Conservation (phyloP, 2,888 invertebrate genomes). For the Lamellibrachia columna region DNA sequence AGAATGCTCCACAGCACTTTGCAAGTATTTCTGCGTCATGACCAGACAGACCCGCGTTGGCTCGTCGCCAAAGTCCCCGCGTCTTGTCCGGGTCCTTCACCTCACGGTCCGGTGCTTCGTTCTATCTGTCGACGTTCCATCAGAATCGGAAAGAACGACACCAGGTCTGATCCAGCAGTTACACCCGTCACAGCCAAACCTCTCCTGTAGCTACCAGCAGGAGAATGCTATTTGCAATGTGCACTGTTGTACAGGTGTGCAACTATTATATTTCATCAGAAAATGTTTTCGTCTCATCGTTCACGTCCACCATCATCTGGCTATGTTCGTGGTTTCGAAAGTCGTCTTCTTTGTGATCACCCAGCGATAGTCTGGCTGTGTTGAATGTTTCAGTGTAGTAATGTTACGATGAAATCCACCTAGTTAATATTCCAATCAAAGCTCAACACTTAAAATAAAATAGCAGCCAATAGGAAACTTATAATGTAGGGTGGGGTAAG, state of each 20-base stretch:
- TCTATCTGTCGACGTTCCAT: background rate
- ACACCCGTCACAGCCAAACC: too few relatives aligned
- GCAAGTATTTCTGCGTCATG: background rate
- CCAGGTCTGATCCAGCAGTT: background rate
- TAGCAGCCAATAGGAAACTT: too few relatives aligned
- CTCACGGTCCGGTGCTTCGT: background rate
- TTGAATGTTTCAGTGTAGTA: too few relatives aligned
- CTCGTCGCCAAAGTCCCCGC: background rate
- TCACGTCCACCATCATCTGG: too few relatives aligned
- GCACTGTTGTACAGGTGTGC: background rate
- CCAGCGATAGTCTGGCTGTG: too few relatives aligned
- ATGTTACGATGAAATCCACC: too few relatives aligned
- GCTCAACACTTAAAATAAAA: too few relatives aligned
- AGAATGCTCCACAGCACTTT: background rate
- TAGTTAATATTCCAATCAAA: too few relatives aligned
- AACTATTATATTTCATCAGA: background rate
- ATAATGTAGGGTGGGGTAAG: too few relatives aligned
- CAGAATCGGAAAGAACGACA: background rate
- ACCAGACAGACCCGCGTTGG: background rate
- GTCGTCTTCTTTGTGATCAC: too few relatives aligned
- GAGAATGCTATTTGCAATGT: background rate
- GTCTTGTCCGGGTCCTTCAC: background rate
- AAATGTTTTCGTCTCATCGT: background rate
- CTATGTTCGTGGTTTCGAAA: too few relatives aligned
- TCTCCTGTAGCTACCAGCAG: background rate